Evolutionary conservation across 2,113 vertebrate genomes (phyloP).

Genomic region (Pteruthius melanotis): DNA sequence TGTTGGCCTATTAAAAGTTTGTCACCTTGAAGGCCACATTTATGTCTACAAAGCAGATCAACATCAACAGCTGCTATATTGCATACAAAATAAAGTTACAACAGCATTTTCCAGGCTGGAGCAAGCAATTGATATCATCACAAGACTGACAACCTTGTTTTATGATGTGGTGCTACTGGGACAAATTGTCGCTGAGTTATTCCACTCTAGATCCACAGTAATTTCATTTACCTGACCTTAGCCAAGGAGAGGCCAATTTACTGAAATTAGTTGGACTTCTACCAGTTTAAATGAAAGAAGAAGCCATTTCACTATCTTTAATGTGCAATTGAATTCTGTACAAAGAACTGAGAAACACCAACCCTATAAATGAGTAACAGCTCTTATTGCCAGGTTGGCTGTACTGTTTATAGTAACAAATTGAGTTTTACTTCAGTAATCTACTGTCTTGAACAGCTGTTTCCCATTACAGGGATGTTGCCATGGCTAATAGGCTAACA

Average conservation of each 20-base stretch:
- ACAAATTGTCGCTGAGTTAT: slow-evolving; percentile 16
- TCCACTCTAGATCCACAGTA: not conserved
- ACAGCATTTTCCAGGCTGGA: not conserved
- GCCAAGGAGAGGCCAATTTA: slow-evolving; percentile 38
- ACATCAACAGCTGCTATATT: not conserved
- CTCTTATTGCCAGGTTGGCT: slow-evolving; percentile 46
- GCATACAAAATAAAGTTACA: not conserved
- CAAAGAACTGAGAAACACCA: slow-evolving; percentile 39
- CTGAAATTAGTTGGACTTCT: slow-evolving; percentile 47
- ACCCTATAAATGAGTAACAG: slow-evolving; percentile 8
- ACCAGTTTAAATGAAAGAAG: slow-evolving; percentile 48
- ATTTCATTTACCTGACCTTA: slow-evolving; percentile 48
- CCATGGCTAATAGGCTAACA: slow-evolving; percentile 40
- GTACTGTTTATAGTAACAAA: slow-evolving; percentile 59
- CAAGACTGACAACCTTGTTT: not conserved
- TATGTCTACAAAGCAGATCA: not conserved
- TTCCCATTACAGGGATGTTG: slow-evolving; percentile 18
- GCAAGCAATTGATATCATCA: not conserved
- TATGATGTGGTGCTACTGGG: not conserved
- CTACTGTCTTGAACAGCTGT: slow-evolving; percentile 19
- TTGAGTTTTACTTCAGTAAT: slow-evolving; percentile 29
- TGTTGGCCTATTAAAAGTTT: not conserved
- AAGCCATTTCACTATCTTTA: not conserved
- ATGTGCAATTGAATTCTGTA: slow-evolving; percentile 50
- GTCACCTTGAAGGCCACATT: not conserved